A percentile compares a stretch with the other conserved stretches of the same genome.
These are phyloP conservation scores for Alosa alosa DNA, from an alignment of 2,113 vertebrate species.

Conservation along the genomic window DNA sequence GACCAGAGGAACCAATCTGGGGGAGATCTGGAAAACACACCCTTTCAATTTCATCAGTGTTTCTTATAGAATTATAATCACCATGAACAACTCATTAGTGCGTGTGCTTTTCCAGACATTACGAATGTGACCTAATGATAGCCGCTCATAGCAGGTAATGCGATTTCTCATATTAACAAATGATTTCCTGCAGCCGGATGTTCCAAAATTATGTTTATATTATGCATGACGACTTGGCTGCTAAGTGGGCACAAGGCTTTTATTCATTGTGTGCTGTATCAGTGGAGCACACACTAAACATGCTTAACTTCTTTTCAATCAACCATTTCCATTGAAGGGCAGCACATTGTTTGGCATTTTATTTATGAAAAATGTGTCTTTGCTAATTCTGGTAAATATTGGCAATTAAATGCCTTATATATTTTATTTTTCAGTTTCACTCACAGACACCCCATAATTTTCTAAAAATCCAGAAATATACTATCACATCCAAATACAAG, in stretches of 20 bases:
- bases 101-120: background rate
- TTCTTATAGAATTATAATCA: background rate
- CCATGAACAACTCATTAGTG: conserved; percentile 10
- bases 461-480: background rate
- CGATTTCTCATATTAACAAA: conserved; percentile 14
- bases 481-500: background rate
- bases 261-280: background rate
- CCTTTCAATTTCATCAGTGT: background rate
- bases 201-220: conserved; percentile 1
- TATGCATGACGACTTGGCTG: background rate
- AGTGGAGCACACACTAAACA: background rate
- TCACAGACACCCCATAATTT: background rate
- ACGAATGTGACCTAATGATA: conserved; percentile 7
- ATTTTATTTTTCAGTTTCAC: background rate
- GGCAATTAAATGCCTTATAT: background rate
- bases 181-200: conserved; percentile 12
- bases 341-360: background rate
- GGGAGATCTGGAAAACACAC: background rate
- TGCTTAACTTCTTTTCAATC: background rate
- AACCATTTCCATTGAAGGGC: background rate
- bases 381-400: background rate
- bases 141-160: background rate
- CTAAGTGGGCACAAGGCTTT: background rate
- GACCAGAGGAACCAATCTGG: background rate
- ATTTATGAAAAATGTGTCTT: background rate